Evolutionary conservation across 2,113 vertebrate species (phyloP).

Genomic region (Otocyon megalotis): DNA sequence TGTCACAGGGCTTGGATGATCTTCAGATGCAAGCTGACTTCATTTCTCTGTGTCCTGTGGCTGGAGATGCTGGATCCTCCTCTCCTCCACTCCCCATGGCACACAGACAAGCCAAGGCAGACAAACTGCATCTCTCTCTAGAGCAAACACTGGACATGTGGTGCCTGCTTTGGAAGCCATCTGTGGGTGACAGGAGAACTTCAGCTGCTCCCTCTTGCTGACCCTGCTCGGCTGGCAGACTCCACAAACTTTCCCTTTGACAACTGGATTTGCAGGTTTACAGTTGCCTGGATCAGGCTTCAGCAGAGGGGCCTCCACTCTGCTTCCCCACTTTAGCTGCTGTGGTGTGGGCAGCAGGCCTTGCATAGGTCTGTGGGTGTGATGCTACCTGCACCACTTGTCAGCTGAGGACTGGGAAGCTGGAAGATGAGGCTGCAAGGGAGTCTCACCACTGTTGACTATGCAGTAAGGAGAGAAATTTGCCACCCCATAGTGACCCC

Average conservation of each 20-base stretch:
- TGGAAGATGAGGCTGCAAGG: background rate
- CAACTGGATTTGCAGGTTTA: background rate
- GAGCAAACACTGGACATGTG: slow-evolving; percentile 1
- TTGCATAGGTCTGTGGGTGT: background rate
- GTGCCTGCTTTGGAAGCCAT: rapidly evolving
- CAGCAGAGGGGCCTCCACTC: background rate
- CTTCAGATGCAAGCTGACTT: slow-evolving; percentile 24
- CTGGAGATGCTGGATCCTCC: background rate
- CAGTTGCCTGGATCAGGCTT: background rate
- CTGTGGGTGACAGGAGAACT: rapidly evolving
- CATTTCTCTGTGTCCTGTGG: background rate
- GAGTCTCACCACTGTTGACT: background rate
- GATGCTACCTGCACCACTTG: background rate
- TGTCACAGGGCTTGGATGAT: slow-evolving; percentile 18
- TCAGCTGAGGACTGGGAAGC: background rate
- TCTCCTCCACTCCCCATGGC: background rate
- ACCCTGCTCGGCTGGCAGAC: background rate
- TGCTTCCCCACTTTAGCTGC: background rate
- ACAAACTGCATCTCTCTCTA: background rate
- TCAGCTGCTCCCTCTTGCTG: background rate
- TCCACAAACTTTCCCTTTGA: background rate
- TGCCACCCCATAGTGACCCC: background rate
- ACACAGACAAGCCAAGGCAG: slow-evolving; percentile 18
- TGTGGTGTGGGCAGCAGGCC: background rate
- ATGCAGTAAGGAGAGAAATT: background rate